Evolutionary conservation across 2,888 invertebrate genomes (phyloP).

Genomic region (Spisula subtruncata): DNA sequence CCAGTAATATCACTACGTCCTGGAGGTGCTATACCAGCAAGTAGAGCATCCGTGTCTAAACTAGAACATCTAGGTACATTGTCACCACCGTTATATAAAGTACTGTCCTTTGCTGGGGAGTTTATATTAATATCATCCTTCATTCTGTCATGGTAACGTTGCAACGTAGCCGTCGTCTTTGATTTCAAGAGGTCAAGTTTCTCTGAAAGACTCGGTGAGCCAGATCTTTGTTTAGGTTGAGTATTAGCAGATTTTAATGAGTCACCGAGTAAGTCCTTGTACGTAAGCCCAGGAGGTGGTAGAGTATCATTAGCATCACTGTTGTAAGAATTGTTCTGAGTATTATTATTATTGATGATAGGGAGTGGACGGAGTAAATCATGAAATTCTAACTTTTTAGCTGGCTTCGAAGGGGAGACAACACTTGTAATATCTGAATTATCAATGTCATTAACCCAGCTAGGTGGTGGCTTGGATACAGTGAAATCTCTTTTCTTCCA

Average conservation of each 20-base stretch:
- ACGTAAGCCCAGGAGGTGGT: slow-evolving; percentile 67
- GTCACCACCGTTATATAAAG: slow-evolving; percentile 43
- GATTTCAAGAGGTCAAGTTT: slow-evolving; percentile 63
- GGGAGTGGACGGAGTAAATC: slow-evolving; percentile 68
- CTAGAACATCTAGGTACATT: slow-evolving; percentile 74
- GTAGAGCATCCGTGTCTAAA: slow-evolving; percentile 76
- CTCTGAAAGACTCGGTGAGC: slow-evolving; percentile 58
- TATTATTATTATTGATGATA: slow-evolving; percentile 71
- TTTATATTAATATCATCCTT: slow-evolving; percentile 53
- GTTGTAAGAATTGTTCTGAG: slow-evolving; percentile 65
- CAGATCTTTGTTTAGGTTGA: slow-evolving; percentile 25
- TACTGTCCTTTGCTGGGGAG: slow-evolving; percentile 64
- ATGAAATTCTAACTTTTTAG: slow-evolving; percentile 60
- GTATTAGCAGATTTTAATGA: slow-evolving; percentile 53
- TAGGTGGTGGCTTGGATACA: slow-evolving; percentile 75
- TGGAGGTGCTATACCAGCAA: slow-evolving; percentile 75
- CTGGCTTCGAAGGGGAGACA: slow-evolving; percentile 63
- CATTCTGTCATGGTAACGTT: slow-evolving; percentile 61
- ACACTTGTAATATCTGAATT: slow-evolving; percentile 77
- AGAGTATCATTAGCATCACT: slow-evolving; percentile 68
- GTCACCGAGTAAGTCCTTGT: slow-evolving; percentile 66
- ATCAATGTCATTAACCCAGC: slow-evolving; percentile 80
- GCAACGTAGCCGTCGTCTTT: slow-evolving; percentile 63
- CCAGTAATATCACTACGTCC: slow-evolving; percentile 76
- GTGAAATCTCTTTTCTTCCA: slow-evolving; percentile 76